These are phyloP conservation scores for Macroramphosus scolopax DNA, from an alignment of 2,797 vertebrate species.

Conservation along the genomic window DNA sequence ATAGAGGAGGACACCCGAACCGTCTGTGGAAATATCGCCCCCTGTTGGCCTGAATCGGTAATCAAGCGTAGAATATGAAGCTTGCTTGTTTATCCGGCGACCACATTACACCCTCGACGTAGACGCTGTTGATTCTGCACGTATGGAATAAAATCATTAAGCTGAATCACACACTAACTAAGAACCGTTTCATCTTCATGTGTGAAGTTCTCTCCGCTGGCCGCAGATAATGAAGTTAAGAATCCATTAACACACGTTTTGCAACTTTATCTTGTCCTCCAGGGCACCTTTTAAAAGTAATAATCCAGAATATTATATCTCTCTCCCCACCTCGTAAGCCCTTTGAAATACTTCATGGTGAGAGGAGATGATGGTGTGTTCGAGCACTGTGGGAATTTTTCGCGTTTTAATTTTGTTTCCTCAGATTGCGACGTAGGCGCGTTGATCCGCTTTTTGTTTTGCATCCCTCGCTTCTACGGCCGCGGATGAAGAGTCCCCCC, in stretches of 20 bases:
- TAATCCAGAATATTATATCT: slow-evolving; percentile 66
- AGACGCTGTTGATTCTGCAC: no score
- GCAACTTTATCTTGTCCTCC: slow-evolving; percentile 57
- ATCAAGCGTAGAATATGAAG: no score
- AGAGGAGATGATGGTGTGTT: slow-evolving; percentile 60
- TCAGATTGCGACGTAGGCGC: no score
- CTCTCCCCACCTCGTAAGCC: slow-evolving; percentile 54
- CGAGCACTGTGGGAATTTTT: neutral
- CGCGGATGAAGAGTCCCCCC: slow-evolving; percentile 47
- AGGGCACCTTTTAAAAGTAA: slow-evolving; percentile 56
- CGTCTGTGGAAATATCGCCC: no score
- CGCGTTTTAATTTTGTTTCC: neutral
- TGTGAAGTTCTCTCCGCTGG: slow-evolving; percentile 35
- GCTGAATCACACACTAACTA: slow-evolving; percentile 10
- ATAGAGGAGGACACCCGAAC: no score
- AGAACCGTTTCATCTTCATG: slow-evolving; percentile 28
- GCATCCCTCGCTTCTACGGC: slow-evolving; percentile 18
- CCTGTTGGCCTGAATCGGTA: no score
- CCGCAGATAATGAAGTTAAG: slow-evolving; percentile 50
- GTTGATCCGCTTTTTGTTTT: slow-evolving; percentile 34
- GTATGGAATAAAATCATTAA: slow-evolving; percentile 12
- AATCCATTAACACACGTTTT: slow-evolving; percentile 63
- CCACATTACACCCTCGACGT: no score
- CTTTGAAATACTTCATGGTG: slow-evolving; percentile 65
- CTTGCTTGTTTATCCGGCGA: no score